Evolutionary conservation across 2,888 invertebrate genomes (phyloP), one percentile per base, ranked within the genome.

Genomic region (Caenorhabditis uteleia): DNA sequence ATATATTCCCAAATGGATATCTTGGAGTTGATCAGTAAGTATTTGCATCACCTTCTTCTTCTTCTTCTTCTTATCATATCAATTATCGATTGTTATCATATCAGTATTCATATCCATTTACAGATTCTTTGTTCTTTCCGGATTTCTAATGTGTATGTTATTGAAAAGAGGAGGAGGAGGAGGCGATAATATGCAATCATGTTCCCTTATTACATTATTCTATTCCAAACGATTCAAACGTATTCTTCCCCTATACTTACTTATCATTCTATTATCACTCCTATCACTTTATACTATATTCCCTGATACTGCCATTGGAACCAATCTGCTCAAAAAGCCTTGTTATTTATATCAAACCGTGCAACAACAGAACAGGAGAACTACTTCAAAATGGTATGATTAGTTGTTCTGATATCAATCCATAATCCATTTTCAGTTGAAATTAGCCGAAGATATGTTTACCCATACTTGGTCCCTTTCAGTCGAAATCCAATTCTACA

Each of bases 81-180:
- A n/a, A n/a, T n/a, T n/a, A n/a, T n/a, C n/a, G n/a, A n/a, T n/a
- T n/a, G n/a, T n/a, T n/a, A n/a, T n/a, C n/a, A n/a, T n/a, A n/a
- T n/a, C n/a, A n/a, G n/a, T n/a, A n/a, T n/a, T n/a, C n/a, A n/a
- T n/a, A n/a, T n/a, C n/a, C n/a, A 21, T 14, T 48, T 51, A 20
- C 49, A 60, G 60, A 44, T 60, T 60, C 48, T 60, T 60, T 29
- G 59, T 60, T 5, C 29, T 60, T 2, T 58, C 58, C 12, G 58
- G 58, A 14, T 58, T 51, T 26, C 42, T 58, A 3, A 58, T 58
- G 58, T 58, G 51, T 27, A 58, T 58, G 58, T n/a, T 58, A 8
- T 21, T 60, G 27, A 44, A 43, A 14, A 20, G 53, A 42, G 36
- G 47, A 1, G n/a, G n/a, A n/a, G n/a, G n/a, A n/a, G n/a, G n/a